phyloP scores from a whole-genome alignment of 2,797 vertebrate genomes.

The Gymnocypris eckloni region DNA sequence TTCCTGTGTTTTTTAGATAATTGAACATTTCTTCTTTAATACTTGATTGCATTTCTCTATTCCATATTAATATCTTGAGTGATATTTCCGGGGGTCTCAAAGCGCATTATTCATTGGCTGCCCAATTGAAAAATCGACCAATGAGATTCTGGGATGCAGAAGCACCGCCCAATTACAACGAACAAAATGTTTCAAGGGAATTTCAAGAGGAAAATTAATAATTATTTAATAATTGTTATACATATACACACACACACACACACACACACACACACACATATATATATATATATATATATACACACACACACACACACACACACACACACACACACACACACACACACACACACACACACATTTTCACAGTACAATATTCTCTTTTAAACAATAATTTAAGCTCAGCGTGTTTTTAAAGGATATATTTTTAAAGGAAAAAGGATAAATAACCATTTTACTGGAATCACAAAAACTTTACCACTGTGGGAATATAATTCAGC shows the following conservation, averaged over 20 bases:
- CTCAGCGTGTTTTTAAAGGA: neutral
- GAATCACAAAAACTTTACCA: neutral
- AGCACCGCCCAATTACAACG: neutral
- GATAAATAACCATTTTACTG: neutral
- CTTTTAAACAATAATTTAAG: neutral
- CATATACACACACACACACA: no score
- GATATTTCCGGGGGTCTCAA: neutral
- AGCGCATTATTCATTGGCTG: constrained; percentile 25
- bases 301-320: no score
- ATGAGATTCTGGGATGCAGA: neutral
- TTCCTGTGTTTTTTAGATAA: no score
- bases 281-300: no score
- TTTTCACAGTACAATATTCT: neutral
- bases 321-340: no score
- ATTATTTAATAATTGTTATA: neutral
- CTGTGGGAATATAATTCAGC: neutral
- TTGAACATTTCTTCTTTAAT: no score
- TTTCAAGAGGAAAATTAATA: neutral
- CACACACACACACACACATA: no score
- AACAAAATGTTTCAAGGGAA: neutral
- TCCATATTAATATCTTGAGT: no score
- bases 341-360: no score
- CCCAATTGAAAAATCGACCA: neutral
- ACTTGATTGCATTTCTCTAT: no score
- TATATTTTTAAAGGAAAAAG: neutral